These are phyloP conservation scores for Lagodon rhomboides DNA, from an alignment of 2,797 vertebrate species.

Conservation along the genomic window DNA sequence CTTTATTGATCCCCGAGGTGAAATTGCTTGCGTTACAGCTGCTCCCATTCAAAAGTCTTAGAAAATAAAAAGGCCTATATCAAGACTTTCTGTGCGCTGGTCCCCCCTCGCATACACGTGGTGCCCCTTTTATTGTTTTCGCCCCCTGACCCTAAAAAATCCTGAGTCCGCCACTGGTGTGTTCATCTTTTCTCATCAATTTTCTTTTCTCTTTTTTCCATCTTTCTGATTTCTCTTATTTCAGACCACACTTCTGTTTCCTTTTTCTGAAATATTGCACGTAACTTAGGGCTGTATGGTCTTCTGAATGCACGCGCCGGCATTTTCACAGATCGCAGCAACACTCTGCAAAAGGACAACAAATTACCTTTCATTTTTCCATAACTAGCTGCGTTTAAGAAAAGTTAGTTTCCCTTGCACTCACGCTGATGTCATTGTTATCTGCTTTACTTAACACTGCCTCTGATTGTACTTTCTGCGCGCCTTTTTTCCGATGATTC, in stretches of 20 bases:
- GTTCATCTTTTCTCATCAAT: neutral
- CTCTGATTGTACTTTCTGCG: conserved; percentile 9
- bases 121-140: no score
- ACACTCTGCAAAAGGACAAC: conserved; percentile 15
- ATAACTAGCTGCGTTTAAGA: neutral
- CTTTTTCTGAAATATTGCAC: neutral
- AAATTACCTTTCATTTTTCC: conserved; percentile 34
- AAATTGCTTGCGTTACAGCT: no score
- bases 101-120: no score
- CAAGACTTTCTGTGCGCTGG: no score
- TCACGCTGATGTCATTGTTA: conserved; percentile 3
- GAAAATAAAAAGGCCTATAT: no score
- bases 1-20: no score
- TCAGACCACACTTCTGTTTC: no score
- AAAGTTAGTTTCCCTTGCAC: neutral
- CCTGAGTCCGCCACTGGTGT: neutral
- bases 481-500: conserved; percentile 22
- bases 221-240: no score
- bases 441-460: conserved; percentile 35
- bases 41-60: no score
- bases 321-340: conserved; percentile 1
- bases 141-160: no score
- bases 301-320: neutral
- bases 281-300: neutral
- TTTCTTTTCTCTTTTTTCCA: no score